Base-by-base conservation (phyloP, 2,888 invertebrate species). In the Dendrolimus houi region DNA sequence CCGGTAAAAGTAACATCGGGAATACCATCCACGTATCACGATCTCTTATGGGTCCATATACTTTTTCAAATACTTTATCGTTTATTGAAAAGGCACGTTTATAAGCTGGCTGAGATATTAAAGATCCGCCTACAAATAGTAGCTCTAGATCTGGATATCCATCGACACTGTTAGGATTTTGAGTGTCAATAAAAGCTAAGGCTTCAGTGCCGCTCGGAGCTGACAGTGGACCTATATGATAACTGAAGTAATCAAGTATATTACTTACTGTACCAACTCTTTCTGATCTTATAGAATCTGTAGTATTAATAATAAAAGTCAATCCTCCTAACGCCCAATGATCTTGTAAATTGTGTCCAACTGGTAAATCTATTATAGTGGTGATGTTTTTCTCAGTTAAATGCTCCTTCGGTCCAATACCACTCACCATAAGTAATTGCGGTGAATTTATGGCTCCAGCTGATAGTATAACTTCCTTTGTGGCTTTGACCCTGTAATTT, bases 401-500 rank as follows among this genome's bases (percentile, higher is more conserved):
- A 69, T 95, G 94, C 1, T 91, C 81, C 55, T 72, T 81, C 0
- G 95, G 94, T 8, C 95, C 95, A 9, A 96, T 91, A 1, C 97
- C 97, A 13, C 96, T 95, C 17, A 97, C 77, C 95, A 97, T 94
- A 53, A 97, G 85, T 53, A 97, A 74, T 72, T 97, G 96, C 0
- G 97, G 96, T 1, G 96, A 93, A 69, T 95, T 94, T 54, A 97
- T 92, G 1, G 96, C 90, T 2, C 97, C 97, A 2, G 95, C 96
- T 14, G 95, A 94, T 13, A 97, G 72, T 63, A 97, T 94, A 0
- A 97, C 92, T 79, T 96, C 96, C 66, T 92, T 92, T 57, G 87
- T 89, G 0, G 94, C 94, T 54, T 86, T 53, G 62, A 91, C 64
- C 64, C 67, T 56, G 68, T 81, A 55, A 72, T 78, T 87, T 55